Percentiles rank a stretch among this genome's conserved stretches.
phyloP scores from a whole-genome alignment of 2,888 invertebrate species.

The Dolichopus griseipennis region DNA sequence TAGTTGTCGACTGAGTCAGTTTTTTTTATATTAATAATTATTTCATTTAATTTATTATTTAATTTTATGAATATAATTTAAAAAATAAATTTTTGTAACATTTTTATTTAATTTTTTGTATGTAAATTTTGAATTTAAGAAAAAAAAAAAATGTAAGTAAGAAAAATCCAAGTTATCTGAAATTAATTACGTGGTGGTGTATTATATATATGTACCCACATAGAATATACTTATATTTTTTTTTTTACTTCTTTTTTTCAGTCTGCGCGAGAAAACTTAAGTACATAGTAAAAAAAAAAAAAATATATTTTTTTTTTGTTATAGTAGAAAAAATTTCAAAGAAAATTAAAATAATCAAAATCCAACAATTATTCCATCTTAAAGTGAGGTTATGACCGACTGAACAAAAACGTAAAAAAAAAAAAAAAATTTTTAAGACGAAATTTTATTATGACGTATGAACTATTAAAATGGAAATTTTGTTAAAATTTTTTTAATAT shows the following conservation, averaged over 20 bases:
- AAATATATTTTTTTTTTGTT: background rate
- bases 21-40: background rate
- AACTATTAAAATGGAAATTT: background rate
- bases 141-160: background rate
- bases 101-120: too few relatives aligned
- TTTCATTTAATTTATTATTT: background rate
- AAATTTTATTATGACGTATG: conserved; percentile 5
- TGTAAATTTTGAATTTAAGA: background rate
- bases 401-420: background rate
- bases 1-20: background rate
- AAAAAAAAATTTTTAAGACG: background rate
- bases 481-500: too few relatives aligned
- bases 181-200: background rate
- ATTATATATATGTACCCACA: background rate
- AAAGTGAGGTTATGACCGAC: background rate
- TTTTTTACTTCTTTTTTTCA: background rate
- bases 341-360: background rate
- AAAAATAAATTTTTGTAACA: background rate
- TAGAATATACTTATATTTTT: background rate
- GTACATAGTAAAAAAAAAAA: conserved; percentile 2
- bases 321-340: background rate
- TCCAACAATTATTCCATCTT: background rate
- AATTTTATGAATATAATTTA: background rate
- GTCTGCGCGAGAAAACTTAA: background rate
- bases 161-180: background rate